phyloP scores from a whole-genome alignment of 2,888 invertebrate species.

The Isotomurus palustris region DNA sequence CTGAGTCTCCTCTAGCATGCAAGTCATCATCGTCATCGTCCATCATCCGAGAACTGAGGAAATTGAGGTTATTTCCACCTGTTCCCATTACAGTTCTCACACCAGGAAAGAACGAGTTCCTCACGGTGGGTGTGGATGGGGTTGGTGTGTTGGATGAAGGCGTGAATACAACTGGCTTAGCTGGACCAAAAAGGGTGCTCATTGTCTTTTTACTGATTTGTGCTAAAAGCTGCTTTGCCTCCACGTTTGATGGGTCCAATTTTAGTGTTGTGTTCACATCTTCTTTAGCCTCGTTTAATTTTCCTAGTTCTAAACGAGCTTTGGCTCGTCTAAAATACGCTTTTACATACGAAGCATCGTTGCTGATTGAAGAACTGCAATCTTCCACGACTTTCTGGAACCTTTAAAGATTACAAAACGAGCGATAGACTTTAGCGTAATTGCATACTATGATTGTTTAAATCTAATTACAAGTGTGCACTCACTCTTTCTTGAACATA shows the following conservation, averaged over 20 bases:
- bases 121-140: conserved; percentile 10
- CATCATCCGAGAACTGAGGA: conserved; percentile 1
- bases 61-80: conserved; percentile 1
- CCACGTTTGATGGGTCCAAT: conserved; percentile 33
- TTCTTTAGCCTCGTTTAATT: conserved; percentile 63
- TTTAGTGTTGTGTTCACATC: conserved; percentile 29
- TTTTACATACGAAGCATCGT: conserved; percentile 76
- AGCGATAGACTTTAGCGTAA: not conserved
- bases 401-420: conserved; percentile 4
- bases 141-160: conserved; percentile 17
- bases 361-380: conserved; percentile 70
- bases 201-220: conserved; percentile 20
- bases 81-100: conserved; percentile 18
- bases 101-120: conserved; percentile 24
- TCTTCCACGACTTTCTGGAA: conserved; percentile 69
- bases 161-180: conserved; percentile 10
- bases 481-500: conserved; percentile 71
- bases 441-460: not conserved
- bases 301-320: conserved; percentile 67
- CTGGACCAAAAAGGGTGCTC: not conserved
- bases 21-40: conserved; percentile 26
- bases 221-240: conserved; percentile 26
- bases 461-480: conserved; percentile 6
- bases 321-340: conserved; percentile 76
- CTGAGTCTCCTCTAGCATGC: conserved; percentile 9